Evolutionary conservation across 92 coral and sea anemone species (phyloP), one percentile per base, ranked within the genome.

Genomic region (Umimayanthus kanabou): DNA sequence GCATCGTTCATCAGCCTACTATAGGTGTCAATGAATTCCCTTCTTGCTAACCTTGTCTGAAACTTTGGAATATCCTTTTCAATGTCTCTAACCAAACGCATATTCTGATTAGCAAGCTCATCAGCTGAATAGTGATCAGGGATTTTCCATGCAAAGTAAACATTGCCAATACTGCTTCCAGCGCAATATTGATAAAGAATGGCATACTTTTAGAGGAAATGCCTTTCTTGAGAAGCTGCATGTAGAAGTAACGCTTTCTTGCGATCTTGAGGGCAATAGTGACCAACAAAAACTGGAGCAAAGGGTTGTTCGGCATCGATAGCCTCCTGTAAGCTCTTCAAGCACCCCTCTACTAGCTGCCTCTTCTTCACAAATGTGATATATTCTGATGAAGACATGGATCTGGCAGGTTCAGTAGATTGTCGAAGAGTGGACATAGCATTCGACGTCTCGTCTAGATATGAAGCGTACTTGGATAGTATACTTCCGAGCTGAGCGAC

Each of bases 11-110:
- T 18, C 9, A 28, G 39, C 81, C 47, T 43, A 45, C 64, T 65
- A 45, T 5, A 77, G 5, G 81, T 77, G 5, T 77, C 81, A n/a
- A 22, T 22, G 69, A 88, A 88, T 20, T n/a, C 65, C 81, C 70
- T 88, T 85, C 77, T 88, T 11, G 90, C 83, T 47, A 80, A 2
- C 90, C 39, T 73, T 71, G 70, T 30, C n/a, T 88, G 85, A 22
- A 42, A 88, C 8, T 33, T 77, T 0, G 90, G 81, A 77, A 80
- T 14, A 16, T 79, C 78, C 66, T 84, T 80, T 71, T 88, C 90
- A 80, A 88, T 50, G 45, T 9, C 47, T 42, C 87, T 61, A 39
- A 88, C 81, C 1, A 88, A 82, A 37, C 81, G 90, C 66, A n/a
- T n/a, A n/a, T n/a, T n/a, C n/a, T n/a, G 49, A 79, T 73, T 72